These are phyloP conservation scores for Proisotoma minuta DNA, from an alignment of 2,888 invertebrate genomes.

Conservation along the genomic window DNA sequence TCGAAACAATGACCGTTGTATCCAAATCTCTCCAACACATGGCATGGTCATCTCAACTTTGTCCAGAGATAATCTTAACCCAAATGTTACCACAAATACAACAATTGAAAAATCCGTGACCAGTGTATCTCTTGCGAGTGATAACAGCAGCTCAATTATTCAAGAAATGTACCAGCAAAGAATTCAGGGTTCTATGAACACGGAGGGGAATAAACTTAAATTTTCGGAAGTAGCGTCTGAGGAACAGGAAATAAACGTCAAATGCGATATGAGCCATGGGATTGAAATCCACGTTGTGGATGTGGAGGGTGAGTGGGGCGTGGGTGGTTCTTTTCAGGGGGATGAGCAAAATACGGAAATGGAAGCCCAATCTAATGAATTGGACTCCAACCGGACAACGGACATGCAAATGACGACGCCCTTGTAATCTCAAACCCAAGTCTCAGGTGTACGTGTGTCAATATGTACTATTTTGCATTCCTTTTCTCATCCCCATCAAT, in stretches of 20 bases:
- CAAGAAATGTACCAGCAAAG: not conserved
- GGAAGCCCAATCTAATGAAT: no score
- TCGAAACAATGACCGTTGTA: conserved; percentile 7
- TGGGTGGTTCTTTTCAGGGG: not conserved
- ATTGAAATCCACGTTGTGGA: conserved; percentile 2
- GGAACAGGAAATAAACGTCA: no score
- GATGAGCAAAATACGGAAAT: no score
- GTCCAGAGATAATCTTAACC: conserved; percentile 15
- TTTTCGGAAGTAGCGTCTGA: no score
- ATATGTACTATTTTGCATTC: no score
- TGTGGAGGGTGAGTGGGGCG: not conserved
- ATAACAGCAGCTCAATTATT: not conserved
- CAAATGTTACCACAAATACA: conserved; percentile 14
- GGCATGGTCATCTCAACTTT: conserved; percentile 9
- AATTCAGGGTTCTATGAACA: no score
- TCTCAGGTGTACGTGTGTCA: no score
- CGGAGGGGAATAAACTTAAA: no score
- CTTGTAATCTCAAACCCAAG: no score
- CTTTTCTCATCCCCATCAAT: no score
- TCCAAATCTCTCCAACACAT: conserved; percentile 27
- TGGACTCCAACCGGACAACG: no score
- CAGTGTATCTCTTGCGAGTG: conserved; percentile 33
- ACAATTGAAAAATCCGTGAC: conserved; percentile 35
- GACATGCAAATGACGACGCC: not conserved
- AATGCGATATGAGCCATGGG: not conserved